These are phyloP conservation scores for Coecobrya sp. DNA, from an alignment of 2,888 invertebrate genomes.

Conservation along the genomic window DNA sequence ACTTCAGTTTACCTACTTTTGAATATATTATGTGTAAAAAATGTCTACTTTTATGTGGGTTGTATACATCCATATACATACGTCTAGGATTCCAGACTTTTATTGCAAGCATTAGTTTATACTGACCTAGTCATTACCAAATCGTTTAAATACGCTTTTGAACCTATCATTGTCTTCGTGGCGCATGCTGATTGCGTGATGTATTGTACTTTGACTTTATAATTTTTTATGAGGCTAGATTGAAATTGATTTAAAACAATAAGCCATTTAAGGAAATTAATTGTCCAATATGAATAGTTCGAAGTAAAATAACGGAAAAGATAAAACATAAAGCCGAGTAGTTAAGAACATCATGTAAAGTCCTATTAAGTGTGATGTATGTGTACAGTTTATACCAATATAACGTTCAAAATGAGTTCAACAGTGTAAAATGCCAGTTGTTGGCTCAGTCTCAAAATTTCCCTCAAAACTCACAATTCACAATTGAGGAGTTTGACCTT, in stretches of 20 bases:
- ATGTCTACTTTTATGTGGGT: background rate
- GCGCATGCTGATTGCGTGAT: background rate
- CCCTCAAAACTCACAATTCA: slow-evolving; percentile 27
- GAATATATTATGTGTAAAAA: background rate
- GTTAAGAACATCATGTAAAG: background rate
- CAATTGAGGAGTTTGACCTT: slow-evolving; percentile 8
- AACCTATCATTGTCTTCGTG: background rate
- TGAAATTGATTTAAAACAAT: slow-evolving; percentile 16
- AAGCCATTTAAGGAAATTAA: slow-evolving; percentile 11
- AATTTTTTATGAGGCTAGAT: background rate
- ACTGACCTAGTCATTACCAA: slow-evolving; percentile 8
- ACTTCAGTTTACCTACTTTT: background rate
- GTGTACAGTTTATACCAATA: too few relatives aligned
- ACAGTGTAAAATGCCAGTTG: slow-evolving; percentile 22
- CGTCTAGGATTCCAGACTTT: background rate
- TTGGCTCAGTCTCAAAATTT: slow-evolving; percentile 21
- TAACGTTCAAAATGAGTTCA: background rate
- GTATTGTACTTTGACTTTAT: too few relatives aligned
- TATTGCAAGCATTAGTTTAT: background rate
- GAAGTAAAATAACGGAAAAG: background rate
- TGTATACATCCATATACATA: background rate
- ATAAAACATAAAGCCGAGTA: background rate
- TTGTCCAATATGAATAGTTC: background rate
- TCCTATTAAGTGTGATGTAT: too few relatives aligned
- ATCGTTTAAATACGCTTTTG: background rate